Base-by-base conservation (phyloP, 2,113 vertebrate genomes). In the Mobula birostris region DNA sequence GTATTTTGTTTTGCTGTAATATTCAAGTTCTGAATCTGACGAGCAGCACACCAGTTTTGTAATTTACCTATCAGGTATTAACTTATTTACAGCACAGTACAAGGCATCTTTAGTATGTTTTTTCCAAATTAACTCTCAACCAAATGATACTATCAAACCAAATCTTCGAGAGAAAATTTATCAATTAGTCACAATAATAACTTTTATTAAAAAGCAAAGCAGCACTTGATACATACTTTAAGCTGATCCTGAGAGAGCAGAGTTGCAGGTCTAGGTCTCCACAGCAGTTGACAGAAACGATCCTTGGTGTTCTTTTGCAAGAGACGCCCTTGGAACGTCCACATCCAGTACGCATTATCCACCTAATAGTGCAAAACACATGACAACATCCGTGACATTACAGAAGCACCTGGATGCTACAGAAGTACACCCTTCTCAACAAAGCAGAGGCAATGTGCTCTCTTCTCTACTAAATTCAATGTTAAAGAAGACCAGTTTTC, bases 251-350 rank as follows among this genome's bases (percentile, higher is more conserved):
- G 95, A 3, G 97, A 96, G 95, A 99, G 98, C 91, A 99, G 96
- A 1, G 97, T 97, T 0, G 97, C 95, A 7, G 99, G 99, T 90
- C 99, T 97, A 24, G 99, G 98, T 95, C 99, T 98, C 99, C 99
- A 99, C 2, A 99, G 97, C 92, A 99, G 96, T 97, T 99, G 99
- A 95, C 99, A 99, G 96, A 99, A 99, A 56, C 98, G 97, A 93
- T 99, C 99, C 94, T 98, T 99, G 96, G 97, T 99, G 96, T 99
- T 99, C 94, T 99, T 99, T 96, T 99, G 99, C 76, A 99, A 98
- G 0, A 99, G 98, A 72, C 99, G 98, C 2, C 99, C 99, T 96
- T 99, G 99, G 96, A 99, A 99, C 0, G 99, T 99, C 99, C 99
- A 99, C 95, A 99, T 96, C 99, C 99, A 99, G 95, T 98, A 99